phyloP scores from a whole-genome alignment of 2,797 vertebrate species.

The Lacerta bilineata region DNA sequence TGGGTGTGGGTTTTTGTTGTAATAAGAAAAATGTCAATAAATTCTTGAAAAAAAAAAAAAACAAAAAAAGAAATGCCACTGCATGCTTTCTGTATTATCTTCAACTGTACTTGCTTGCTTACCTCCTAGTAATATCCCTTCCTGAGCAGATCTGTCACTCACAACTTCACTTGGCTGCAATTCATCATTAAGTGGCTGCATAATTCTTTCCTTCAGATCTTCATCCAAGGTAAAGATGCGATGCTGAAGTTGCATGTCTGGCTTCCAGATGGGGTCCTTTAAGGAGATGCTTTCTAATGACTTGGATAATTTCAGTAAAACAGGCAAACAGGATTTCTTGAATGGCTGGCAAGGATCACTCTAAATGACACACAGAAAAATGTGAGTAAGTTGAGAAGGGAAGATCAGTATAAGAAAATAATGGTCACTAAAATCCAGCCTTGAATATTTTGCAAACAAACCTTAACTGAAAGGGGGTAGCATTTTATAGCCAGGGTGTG shows the following conservation, averaged over 20 bases:
- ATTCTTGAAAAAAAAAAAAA: too few species aligned
- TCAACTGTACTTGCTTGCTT: slow-evolving; percentile 40
- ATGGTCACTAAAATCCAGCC: not conserved
- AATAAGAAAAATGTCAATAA: too few species aligned
- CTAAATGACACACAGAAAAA: slow-evolving; percentile 51
- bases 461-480: not conserved
- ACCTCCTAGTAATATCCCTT: slow-evolving; percentile 63
- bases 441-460: not conserved
- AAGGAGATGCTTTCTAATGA: slow-evolving; percentile 56
- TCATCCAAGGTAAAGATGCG: slow-evolving; percentile 73
- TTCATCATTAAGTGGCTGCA: slow-evolving; percentile 77
- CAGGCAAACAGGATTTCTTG: slow-evolving; percentile 86
- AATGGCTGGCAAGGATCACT: slow-evolving; percentile 23
- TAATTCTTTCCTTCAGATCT: slow-evolving; percentile 74
- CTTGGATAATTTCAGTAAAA: slow-evolving; percentile 79
- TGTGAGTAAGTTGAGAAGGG: not conserved
- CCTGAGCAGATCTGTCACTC: slow-evolving; percentile 37
- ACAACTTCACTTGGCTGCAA: slow-evolving; percentile 76
- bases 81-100: not conserved
- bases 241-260: slow-evolving; percentile 71
- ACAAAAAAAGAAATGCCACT: not conserved
- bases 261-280: slow-evolving; percentile 49
- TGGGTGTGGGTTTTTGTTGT: too few species aligned
- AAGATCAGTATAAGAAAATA: not conserved
- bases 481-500: too few species aligned